phyloP scores from a whole-genome alignment of 2,888 invertebrate species.

The Limnephilus lunatus region DNA sequence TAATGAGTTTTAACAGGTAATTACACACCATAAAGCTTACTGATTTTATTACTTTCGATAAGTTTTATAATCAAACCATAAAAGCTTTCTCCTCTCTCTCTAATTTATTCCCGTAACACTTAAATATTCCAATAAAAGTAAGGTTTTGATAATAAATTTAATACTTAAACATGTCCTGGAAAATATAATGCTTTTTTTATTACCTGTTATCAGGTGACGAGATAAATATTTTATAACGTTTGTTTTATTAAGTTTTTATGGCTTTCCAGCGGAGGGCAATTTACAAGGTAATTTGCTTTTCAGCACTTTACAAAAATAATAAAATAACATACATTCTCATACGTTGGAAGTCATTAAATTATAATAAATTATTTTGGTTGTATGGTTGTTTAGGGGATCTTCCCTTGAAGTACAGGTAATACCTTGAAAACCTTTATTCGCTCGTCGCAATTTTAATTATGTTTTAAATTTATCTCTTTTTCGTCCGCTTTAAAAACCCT shows the following conservation, averaged over 20 bases:
- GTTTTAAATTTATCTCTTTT: background rate
- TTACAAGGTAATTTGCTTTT: background rate
- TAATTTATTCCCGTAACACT: conserved; percentile 15
- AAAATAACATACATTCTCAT: background rate
- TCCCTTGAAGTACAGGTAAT: background rate
- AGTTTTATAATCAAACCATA: background rate
- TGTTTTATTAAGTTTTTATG: conserved; percentile 4
- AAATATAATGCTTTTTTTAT: conserved; percentile 19
- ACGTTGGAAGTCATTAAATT: background rate
- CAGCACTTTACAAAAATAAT: conserved; percentile 2
- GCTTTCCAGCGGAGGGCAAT: background rate
- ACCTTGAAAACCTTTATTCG: background rate
- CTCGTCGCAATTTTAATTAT: background rate
- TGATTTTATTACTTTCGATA: background rate
- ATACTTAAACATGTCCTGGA: conserved; percentile 8
- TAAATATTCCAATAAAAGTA: conserved; percentile 22
- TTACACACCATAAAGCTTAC: background rate
- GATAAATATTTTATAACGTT: conserved; percentile 11
- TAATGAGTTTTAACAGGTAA: background rate
- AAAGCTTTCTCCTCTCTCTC: background rate
- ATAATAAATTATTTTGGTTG: background rate
- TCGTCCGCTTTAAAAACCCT: background rate
- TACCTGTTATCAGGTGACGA: conserved; percentile 36
- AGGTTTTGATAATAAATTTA: conserved; percentile 15
- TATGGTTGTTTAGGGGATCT: background rate